Evolutionary conservation across 2,113 vertebrate species (phyloP).

Genomic region (Seriola aureovittata): DNA sequence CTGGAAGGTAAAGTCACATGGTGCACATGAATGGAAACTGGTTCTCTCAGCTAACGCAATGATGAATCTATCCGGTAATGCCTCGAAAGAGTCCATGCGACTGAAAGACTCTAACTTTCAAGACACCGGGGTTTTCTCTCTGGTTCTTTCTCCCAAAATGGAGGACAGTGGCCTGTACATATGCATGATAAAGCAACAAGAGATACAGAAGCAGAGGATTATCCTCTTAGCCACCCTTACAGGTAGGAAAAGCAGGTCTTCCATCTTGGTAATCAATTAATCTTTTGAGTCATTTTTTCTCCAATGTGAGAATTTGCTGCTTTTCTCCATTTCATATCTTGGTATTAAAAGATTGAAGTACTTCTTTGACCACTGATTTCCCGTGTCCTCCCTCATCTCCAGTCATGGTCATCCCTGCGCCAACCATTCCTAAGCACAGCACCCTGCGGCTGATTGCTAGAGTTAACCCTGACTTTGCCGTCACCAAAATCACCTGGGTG

Average conservation of each 20-base stretch:
- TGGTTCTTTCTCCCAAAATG: conserved; percentile 66
- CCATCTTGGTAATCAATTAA: neutral
- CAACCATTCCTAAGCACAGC: conserved; percentile 64
- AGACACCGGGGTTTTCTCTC: conserved; percentile 72
- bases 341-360: neutral
- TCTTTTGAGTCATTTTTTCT: too few relatives aligned
- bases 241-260: conserved; percentile 64
- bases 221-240: conserved; percentile 78
- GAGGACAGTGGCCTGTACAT: conserved; percentile 74
- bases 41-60: conserved; percentile 69
- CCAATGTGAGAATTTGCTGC: too few relatives aligned
- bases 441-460: conserved; percentile 73
- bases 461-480: conserved; percentile 53
- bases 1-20: conserved; percentile 71
- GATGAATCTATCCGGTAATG: conserved; percentile 34
- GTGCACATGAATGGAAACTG: conserved; percentile 59
- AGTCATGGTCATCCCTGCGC: conserved; percentile 66
- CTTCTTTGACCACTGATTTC: neutral
- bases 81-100: conserved; percentile 41
- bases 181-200: conserved; percentile 66
- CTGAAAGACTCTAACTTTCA: conserved; percentile 68
- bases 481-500: conserved; percentile 72
- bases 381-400: conserved; percentile 12
- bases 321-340: neutral
- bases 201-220: conserved; percentile 59